Evolutionary conservation across 1,140 invertebrate genomes (phyloP), one percentile per base, ranked within the genome.

Genomic region (Phymastichus coffea): DNA sequence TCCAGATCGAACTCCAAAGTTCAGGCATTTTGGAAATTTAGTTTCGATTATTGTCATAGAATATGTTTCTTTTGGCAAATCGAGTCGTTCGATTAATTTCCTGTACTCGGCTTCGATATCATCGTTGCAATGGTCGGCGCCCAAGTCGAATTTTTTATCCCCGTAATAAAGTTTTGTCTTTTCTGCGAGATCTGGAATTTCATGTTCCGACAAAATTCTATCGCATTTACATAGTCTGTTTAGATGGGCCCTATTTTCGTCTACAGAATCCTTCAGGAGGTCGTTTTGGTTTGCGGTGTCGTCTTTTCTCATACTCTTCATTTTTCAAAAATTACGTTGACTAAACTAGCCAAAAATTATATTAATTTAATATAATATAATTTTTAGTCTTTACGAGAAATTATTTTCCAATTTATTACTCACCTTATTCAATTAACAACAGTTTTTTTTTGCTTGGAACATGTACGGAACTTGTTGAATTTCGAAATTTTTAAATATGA

Each of bases 1-100:
- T 0, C 78, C 77, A 6, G 74, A 70, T 7, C 69, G 66, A 7
- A 74, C 48, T 4, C 67, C 67, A 23, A 73, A 78, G 35, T 72
- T 72, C 0, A 70, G 25, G 25, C 67, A 71, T 4, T 63, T 6
- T 4, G 70, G 67, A 25, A 79, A 61, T 6, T 66, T 67, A 0
- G 73, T 63, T n/a, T 60, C 63, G 8, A 78, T 70, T 51, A 65
- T 64, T 4, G 71, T 73, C 9, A 77, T 51, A 1, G 75, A 74
- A 49, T 72, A 69, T 25, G 70, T 73, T n/a, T 75, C 68, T 15
- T 72, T 55, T 1, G 71, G 67, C n/a, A 78, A 19, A 38, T 66
- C 57, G 0, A 73, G 67, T n/a, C 65, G 22, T 7, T 69, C 30
- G 8, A 59, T 70, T n/a, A 80, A 40, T 15, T 68, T 71, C 0